Base-by-base conservation (phyloP, 1,140 invertebrate genomes). In the Brachionus rubens region DNA sequence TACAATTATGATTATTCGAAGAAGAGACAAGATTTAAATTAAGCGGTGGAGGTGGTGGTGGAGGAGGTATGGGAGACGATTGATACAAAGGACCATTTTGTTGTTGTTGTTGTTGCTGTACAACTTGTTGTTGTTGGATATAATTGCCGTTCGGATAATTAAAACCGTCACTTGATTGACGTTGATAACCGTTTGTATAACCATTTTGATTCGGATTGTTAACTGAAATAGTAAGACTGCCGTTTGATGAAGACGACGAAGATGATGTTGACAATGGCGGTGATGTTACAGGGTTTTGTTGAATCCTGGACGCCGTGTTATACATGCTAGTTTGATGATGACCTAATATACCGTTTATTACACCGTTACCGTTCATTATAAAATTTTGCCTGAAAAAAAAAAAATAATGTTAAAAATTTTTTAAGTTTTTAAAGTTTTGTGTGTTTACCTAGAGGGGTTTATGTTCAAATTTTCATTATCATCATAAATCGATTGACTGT, bases 401-500 rank as follows among this genome's bases (percentile, higher is more conserved):
- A 33, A 30, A 30, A 33, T 36, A 59, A 33, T 59, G n/a, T 4
- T 28, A 28, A 30, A 30, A 28, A 10, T 56, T 56, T 28, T 2
- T 26, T 12, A n/a, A 33, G n/a, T 28, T 1, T 10, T 28, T 28
- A 30, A 56, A 56, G 14, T 9, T 14, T 56, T n/a, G n/a, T n/a
- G n/a, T n/a, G n/a, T n/a, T n/a, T 28, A 41, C 1, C 14, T 3
- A 4, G 28, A 48, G n/a, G 36, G 33, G 16, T 59, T 50, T 28
- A 50, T 36, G 14, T 50, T 75, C 21, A 52, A 28, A 46, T 48
- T 76, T 26, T 76, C 75, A 19, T 56, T 52, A 14, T 62, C 75
- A 12, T 59, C 59, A 36, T 67, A 76, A 47, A 59, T 67, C 24
- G 75, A 59, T 33, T 76, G 59, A 33, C 48, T 59, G 40, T 59